Evolutionary conservation across 2,797 vertebrate genomes (phyloP).

Genomic region (Onychomys arenicola): DNA sequence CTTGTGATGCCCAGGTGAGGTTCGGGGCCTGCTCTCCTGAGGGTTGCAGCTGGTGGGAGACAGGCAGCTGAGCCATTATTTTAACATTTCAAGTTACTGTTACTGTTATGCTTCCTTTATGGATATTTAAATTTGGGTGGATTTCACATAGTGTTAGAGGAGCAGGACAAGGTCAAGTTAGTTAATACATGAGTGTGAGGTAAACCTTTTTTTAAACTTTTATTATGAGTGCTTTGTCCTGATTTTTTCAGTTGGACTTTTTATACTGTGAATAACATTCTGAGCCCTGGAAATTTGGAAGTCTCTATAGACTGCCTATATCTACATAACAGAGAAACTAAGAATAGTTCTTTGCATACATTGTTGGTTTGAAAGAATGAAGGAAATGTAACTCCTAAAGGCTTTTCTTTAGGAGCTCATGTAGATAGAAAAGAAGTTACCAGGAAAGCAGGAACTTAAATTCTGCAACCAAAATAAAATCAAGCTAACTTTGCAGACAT

Average conservation of each 20-base stretch:
- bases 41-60: background rate
- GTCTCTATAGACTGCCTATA: background rate
- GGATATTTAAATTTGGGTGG: constrained; percentile 64
- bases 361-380: constrained; percentile 31
- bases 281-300: background rate
- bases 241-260: constrained; percentile 1
- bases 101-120: constrained; percentile 43
- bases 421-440: background rate
- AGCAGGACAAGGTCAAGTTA: constrained; percentile 11
- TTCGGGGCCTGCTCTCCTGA: background rate
- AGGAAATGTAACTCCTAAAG: background rate
- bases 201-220: constrained; percentile 49
- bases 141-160: background rate
- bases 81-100: constrained; percentile 64
- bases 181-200: background rate
- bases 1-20: background rate
- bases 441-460: constrained; percentile 12
- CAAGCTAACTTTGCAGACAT: constrained; percentile 19
- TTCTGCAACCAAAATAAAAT: background rate
- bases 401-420: constrained; percentile 27
- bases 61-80: constrained; percentile 55
- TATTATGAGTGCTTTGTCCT: constrained; percentile 3
- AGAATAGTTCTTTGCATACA: background rate
- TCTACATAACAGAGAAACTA: background rate
- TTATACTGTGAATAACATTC: constrained; percentile 8